phyloP scores from a whole-genome alignment of 2,888 invertebrate genomes.

The Dorcus hopei region DNA sequence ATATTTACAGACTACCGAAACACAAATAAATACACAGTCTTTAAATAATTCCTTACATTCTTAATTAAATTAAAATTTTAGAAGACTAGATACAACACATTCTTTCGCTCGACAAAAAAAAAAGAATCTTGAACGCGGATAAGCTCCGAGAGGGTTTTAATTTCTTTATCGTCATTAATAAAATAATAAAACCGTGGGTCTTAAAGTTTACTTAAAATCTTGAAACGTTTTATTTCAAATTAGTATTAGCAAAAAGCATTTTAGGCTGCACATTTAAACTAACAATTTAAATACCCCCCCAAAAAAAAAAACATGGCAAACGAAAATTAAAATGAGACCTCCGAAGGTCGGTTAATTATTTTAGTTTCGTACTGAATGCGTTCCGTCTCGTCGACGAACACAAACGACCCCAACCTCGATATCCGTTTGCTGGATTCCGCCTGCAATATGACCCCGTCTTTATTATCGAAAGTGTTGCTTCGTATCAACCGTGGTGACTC shows the following conservation, averaged over 20 bases:
- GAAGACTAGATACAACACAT: too few species aligned
- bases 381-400: conserved; percentile 46
- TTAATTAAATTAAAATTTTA: not conserved
- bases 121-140: too few species aligned
- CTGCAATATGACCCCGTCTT: conserved; percentile 32
- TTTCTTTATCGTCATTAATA: too few species aligned
- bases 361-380: conserved; percentile 7
- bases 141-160: too few species aligned
- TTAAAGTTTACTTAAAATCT: too few species aligned
- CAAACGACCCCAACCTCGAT: conserved; percentile 54
- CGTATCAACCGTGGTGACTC: conserved; percentile 52
- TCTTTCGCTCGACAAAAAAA: too few species aligned
- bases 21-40: conserved; percentile 1
- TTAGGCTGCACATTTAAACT: too few species aligned
- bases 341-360: conserved; percentile 5
- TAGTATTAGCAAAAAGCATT: too few species aligned
- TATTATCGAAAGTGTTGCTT: conserved; percentile 65
- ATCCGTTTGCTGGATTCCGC: conserved; percentile 46
- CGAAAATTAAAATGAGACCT: conserved; percentile 9
- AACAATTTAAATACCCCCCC: too few species aligned
- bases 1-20: not conserved
- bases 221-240: too few species aligned
- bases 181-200: too few species aligned
- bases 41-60: not conserved
- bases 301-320: not conserved